phyloP scores from a whole-genome alignment of 1,140 invertebrate species.

The Macrotrachela quadricornifera region DNA sequence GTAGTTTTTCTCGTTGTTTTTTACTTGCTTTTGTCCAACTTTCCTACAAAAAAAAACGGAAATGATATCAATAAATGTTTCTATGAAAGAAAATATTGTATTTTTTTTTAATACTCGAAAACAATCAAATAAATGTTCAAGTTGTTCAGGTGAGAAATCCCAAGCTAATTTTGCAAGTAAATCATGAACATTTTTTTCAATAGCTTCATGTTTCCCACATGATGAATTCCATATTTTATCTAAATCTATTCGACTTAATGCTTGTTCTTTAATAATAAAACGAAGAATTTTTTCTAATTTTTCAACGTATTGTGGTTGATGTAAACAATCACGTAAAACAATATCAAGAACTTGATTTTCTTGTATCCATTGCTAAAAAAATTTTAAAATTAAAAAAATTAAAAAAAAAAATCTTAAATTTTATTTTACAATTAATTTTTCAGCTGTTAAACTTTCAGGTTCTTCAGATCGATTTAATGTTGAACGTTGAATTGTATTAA shows the following conservation, averaged over 20 bases:
- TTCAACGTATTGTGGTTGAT: slow-evolving; percentile 84
- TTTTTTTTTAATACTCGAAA: no score
- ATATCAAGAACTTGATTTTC: slow-evolving; percentile 86
- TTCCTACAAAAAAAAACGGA: slow-evolving; percentile 24
- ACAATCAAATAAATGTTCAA: slow-evolving; percentile 89
- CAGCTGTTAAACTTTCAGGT: no score
- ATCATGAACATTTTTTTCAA: slow-evolving; percentile 90
- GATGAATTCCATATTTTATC: slow-evolving; percentile 89
- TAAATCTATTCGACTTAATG: slow-evolving; percentile 65
- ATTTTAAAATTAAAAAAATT: neutral
- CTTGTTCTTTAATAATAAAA: slow-evolving; percentile 83
- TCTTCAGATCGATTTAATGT: no score
- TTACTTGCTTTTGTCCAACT: slow-evolving; percentile 87
- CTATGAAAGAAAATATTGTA: slow-evolving; percentile 36
- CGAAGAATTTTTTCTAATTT: slow-evolving; percentile 88
- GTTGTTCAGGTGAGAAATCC: slow-evolving; percentile 88
- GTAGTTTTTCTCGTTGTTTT: slow-evolving; percentile 76
- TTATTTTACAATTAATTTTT: no score
- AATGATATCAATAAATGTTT: no score
- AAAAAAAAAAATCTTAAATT: no score
- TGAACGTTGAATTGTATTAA: no score
- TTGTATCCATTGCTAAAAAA: slow-evolving; percentile 68
- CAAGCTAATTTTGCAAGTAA: slow-evolving; percentile 82
- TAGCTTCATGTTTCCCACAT: slow-evolving; percentile 76
- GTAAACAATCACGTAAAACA: slow-evolving; percentile 74